A percentile compares a stretch with the other conserved stretches of the same genome.
Evolutionary conservation across 2,888 invertebrate genomes (phyloP).

Genomic region (Acrobasis suavella): DNA sequence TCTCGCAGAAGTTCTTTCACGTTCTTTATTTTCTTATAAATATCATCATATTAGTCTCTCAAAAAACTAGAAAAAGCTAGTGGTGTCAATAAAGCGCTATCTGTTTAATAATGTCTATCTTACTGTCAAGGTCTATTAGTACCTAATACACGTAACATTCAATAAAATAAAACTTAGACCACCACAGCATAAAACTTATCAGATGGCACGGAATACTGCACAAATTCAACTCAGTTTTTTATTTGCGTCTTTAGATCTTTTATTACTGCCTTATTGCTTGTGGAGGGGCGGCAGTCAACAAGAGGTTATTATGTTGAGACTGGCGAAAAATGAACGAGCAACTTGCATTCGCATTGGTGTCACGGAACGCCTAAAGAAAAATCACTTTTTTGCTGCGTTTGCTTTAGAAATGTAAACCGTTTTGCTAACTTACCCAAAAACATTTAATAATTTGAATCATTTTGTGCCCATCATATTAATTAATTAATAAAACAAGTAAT

Average conservation of each 20-base stretch:
- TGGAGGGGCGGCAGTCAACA: slow-evolving; percentile 72
- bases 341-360: slow-evolving; percentile 61
- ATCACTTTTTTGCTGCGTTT: slow-evolving; percentile 37
- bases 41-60: no score
- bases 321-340: slow-evolving; percentile 74
- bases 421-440: background rate
- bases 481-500: no score
- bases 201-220: slow-evolving; percentile 59
- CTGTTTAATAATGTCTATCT: no score
- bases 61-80: no score
- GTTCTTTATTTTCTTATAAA: no score
- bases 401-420: background rate
- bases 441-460: no score
- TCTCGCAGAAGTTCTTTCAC: no score
- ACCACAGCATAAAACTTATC: background rate
- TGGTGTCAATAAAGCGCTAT: no score
- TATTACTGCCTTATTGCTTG: slow-evolving; percentile 81
- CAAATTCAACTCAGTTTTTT: slow-evolving; percentile 77
- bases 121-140: no score
- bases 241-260: slow-evolving; percentile 72
- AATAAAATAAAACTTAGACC: background rate
- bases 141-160: background rate
- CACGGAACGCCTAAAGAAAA: slow-evolving; percentile 45
- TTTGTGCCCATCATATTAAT: no score
- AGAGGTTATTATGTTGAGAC: slow-evolving; percentile 79